Conservation (phyloP, 2,797 vertebrate species). For the Hippoglossus hippoglossus region DNA sequence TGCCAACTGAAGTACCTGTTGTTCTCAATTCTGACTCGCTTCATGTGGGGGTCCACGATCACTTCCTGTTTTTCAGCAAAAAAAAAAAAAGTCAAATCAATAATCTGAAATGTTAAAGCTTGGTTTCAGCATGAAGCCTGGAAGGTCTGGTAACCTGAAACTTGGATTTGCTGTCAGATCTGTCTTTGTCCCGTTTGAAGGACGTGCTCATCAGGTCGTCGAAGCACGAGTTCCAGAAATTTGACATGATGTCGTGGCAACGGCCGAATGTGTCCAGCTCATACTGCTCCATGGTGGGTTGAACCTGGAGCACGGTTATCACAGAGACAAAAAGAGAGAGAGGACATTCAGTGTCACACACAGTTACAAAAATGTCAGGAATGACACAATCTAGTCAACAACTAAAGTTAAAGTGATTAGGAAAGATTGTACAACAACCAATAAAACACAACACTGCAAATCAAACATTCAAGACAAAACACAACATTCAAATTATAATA, state of each 20-base stretch:
- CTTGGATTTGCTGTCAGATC: slow-evolving; percentile 82
- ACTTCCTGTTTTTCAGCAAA: slow-evolving; percentile 81
- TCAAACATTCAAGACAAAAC: not conserved
- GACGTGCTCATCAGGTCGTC: slow-evolving; percentile 95
- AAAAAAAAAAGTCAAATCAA: not conserved
- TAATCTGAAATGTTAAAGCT: not conserved
- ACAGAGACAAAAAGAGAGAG: not conserved
- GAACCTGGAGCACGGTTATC: slow-evolving; percentile 84
- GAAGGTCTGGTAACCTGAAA: slow-evolving; percentile 87
- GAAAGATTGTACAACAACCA: not conserved
- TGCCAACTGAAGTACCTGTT: slow-evolving; percentile 81
- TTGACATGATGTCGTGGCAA: slow-evolving; percentile 97
- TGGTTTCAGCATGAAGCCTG: not conserved
- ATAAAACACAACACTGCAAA: no score
- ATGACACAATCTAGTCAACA: not conserved
- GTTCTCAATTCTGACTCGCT: slow-evolving; percentile 87
- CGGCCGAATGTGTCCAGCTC: slow-evolving; percentile 94
- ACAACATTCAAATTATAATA: not conserved
- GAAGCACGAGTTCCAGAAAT: slow-evolving; percentile 98
- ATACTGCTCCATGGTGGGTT: slow-evolving; percentile 93
- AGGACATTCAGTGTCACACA: not conserved
- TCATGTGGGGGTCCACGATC: slow-evolving; percentile 87
- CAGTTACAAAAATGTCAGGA: not conserved
- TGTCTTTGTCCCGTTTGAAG: slow-evolving; percentile 86
- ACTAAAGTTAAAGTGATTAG: not conserved